Evolutionary conservation across 2,797 vertebrate species (phyloP).

Genomic region (Lepilemur septentrionalis): DNA sequence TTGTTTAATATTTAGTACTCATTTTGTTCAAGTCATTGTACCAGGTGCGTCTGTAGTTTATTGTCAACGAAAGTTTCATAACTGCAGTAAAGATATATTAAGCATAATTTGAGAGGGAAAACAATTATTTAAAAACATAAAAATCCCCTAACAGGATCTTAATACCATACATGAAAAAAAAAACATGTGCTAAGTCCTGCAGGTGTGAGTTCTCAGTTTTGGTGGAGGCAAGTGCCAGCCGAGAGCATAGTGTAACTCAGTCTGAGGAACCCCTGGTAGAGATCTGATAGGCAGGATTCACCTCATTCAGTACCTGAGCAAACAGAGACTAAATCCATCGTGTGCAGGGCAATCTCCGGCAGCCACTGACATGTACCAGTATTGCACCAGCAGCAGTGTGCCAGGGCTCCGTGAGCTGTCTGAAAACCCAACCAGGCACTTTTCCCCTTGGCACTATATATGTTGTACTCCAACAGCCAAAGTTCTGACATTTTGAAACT

Average conservation of each 20-base stretch:
- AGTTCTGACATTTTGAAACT: background rate
- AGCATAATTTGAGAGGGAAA: background rate
- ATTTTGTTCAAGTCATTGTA: conserved; percentile 2
- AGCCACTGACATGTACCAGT: background rate
- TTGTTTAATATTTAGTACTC: background rate
- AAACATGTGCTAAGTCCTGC: background rate
- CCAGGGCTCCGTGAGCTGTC: background rate
- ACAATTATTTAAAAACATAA: background rate
- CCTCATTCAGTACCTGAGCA: background rate
- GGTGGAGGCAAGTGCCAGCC: background rate
- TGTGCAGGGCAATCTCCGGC: background rate
- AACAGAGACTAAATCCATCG: background rate
- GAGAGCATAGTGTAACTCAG: background rate
- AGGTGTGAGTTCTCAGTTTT: background rate
- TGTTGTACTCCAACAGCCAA: background rate
- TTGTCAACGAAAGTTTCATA: background rate
- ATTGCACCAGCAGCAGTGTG: background rate
- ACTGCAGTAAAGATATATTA: background rate
- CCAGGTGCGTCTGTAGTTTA: background rate
- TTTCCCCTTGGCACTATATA: background rate
- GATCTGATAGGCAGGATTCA: background rate
- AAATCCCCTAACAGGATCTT: background rate
- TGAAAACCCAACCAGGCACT: background rate
- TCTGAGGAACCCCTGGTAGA: background rate
- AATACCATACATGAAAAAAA: background rate